Conservation (phyloP, 2,888 invertebrate genomes). For the Andricus quercusramuli region DNA sequence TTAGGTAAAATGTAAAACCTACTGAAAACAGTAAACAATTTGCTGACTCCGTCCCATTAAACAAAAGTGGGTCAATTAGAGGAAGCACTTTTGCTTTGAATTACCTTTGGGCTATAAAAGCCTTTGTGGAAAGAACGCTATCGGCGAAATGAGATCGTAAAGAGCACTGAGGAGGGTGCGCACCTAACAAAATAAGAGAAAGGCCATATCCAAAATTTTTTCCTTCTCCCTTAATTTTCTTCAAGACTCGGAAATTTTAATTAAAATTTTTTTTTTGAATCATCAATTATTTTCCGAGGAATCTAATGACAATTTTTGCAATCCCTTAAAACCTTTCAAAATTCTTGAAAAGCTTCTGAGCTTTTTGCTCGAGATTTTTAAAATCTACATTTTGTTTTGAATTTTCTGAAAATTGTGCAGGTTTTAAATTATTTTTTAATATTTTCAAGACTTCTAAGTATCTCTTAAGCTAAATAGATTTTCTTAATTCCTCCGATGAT, state of each 20-base stretch:
- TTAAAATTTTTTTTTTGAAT: not conserved
- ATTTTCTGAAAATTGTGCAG: too few species aligned
- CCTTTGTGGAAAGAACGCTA: slow-evolving; percentile 26
- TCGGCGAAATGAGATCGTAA: slow-evolving; percentile 35
- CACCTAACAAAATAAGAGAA: slow-evolving; percentile 5
- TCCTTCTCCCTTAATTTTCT: not conserved
- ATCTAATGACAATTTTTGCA: too few species aligned
- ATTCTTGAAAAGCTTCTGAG: too few species aligned
- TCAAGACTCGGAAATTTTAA: not conserved
- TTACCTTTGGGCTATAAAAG: slow-evolving; percentile 29
- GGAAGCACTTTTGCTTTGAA: slow-evolving; percentile 25
- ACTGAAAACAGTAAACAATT: slow-evolving; percentile 20
- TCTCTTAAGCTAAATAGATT: too few species aligned
- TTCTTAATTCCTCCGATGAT: too few species aligned
- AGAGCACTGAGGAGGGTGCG: slow-evolving; percentile 4
- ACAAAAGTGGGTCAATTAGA: slow-evolving; percentile 38
- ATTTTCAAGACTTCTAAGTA: too few species aligned
- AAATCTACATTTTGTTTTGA: too few species aligned
- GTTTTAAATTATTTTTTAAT: too few species aligned
- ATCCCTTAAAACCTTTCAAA: too few species aligned
- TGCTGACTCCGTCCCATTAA: slow-evolving; percentile 23
- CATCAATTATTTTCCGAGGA: too few species aligned
- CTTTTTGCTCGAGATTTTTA: too few species aligned
- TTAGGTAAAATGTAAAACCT: slow-evolving; percentile 18
- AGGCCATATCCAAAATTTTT: not conserved